These are phyloP conservation scores for Pachydiplax longipennis DNA, from an alignment of 2,888 invertebrate genomes.

Conservation along the genomic window DNA sequence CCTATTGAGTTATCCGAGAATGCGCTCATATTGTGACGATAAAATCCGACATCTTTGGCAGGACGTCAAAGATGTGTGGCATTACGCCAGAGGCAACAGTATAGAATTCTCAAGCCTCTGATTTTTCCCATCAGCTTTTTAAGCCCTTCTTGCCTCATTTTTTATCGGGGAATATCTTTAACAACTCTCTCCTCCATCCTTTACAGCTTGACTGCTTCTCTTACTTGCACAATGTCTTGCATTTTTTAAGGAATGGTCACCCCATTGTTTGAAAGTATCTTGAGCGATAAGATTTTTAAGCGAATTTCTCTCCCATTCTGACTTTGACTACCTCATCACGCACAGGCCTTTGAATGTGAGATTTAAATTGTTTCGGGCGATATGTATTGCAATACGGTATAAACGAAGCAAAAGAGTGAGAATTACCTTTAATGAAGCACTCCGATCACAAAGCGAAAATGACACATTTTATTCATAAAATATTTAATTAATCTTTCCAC, in stretches of 20 bases:
- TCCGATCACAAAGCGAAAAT: no score
- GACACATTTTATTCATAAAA: no score
- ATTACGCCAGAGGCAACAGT: constrained; percentile 15
- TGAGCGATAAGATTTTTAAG: background rate
- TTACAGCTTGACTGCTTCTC: constrained; percentile 25
- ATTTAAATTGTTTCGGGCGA: no score
- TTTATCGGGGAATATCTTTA: constrained; percentile 35
- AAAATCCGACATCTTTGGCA: constrained; percentile 21
- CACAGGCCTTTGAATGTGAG: background rate
- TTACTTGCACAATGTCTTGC: background rate
- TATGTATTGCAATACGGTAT: no score
- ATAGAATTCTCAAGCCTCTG: background rate
- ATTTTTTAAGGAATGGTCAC: background rate
- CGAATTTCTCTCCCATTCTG: background rate
- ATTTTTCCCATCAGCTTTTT: constrained; percentile 23
- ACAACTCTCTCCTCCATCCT: constrained; percentile 36
- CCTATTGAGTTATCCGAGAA: background rate
- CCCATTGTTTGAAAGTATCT: background rate
- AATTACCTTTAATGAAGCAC: no score
- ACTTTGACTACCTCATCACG: background rate
- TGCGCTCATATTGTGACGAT: background rate
- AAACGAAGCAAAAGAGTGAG: no score
- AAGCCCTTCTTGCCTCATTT: background rate
- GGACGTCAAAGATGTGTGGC: constrained; percentile 16
- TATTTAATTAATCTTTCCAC: no score